Percentiles rank a stretch among this genome's conserved stretches.
Evolutionary conservation across 2,888 invertebrate genomes (phyloP).

Genomic region (Phania funesta): DNA sequence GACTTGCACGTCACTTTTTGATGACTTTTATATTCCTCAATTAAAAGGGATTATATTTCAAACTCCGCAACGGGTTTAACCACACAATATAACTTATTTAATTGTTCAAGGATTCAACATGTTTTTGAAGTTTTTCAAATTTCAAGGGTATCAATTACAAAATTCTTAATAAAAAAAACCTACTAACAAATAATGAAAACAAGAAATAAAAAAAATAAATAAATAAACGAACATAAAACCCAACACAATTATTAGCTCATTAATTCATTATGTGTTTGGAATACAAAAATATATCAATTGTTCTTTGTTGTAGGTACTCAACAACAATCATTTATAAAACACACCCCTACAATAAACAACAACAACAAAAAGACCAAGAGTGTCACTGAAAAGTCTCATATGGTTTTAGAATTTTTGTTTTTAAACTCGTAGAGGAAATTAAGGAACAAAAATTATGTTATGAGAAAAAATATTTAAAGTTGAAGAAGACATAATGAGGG

Average conservation of each 20-base stretch:
- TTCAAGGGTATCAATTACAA: not conserved
- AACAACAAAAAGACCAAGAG: not conserved
- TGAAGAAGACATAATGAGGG: constrained; percentile 32
- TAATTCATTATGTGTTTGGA: constrained; percentile 33
- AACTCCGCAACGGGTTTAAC: not conserved
- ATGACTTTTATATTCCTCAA: too few species aligned
- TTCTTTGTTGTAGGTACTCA: not conserved
- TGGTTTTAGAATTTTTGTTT: not conserved
- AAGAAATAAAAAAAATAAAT: constrained; percentile 12
- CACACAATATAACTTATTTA: not conserved
- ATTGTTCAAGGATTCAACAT: constrained; percentile 33
- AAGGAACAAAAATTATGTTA: not conserved
- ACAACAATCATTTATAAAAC: constrained; percentile 22
- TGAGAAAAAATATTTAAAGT: constrained; percentile 33
- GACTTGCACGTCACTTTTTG: not conserved
- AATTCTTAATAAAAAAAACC: not conserved
- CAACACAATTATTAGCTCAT: constrained; percentile 61
- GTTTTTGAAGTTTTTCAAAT: not conserved
- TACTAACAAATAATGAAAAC: not conserved
- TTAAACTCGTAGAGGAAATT: not conserved
- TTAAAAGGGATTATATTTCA: not conserved
- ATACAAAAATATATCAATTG: not conserved
- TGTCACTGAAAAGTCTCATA: not conserved
- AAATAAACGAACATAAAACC: constrained; percentile 33
- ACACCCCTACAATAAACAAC: constrained; percentile 33